Conservation (phyloP, 2,888 invertebrate species). For the Limnephilus auricula region DNA sequence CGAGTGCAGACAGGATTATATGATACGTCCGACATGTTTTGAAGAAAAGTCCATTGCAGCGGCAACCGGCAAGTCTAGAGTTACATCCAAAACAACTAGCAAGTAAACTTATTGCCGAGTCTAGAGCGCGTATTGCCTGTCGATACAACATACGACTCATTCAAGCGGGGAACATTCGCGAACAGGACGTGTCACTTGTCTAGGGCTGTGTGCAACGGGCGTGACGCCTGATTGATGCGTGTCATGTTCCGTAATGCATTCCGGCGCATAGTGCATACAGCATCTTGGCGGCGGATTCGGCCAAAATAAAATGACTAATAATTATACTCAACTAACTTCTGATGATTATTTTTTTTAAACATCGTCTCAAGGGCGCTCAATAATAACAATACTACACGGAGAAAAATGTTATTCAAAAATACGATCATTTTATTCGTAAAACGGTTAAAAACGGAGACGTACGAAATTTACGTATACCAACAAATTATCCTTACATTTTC, state of each 20-base stretch:
- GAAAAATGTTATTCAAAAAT: no score
- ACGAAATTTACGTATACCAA: no score
- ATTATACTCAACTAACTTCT: not conserved
- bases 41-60: not conserved
- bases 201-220: not conserved
- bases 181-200: constrained; percentile 46
- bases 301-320: constrained; percentile 24
- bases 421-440: no score
- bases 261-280: constrained; percentile 24
- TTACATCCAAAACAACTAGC: not conserved
- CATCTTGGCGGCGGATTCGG: constrained; percentile 3
- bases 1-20: constrained; percentile 25
- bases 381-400: no score
- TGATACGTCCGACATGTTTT: not conserved
- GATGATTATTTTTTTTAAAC: not conserved
- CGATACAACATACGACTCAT: not conserved
- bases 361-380: not conserved
- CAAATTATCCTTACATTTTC: no score
- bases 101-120: not conserved
- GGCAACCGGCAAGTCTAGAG: constrained; percentile 19
- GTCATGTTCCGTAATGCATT: constrained; percentile 37
- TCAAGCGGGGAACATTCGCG: constrained; percentile 29
- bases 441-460: no score
- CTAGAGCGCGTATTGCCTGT: not conserved
- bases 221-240: constrained; percentile 39